A percentile compares a stretch with the other conserved stretches of the same genome.
Conservation (phyloP, 2,888 invertebrate species). For the Malthinus seriepunctatus region DNA sequence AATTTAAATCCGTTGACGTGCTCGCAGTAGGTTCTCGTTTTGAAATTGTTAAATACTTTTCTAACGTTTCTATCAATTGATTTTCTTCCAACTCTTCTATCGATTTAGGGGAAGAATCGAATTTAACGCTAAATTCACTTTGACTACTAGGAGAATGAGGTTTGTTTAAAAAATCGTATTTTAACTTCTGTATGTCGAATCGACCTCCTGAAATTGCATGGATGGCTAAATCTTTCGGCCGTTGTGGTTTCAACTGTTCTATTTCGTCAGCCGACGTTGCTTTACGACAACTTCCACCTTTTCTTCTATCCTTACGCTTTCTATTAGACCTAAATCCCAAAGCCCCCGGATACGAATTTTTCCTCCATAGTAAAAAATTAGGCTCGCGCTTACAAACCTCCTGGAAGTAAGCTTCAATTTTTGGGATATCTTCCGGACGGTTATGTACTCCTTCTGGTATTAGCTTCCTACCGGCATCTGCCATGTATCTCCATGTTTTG, state of each 20-base stretch:
- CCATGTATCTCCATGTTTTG: slow-evolving; percentile 91
- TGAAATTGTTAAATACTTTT: slow-evolving; percentile 66
- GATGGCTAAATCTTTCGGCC: slow-evolving; percentile 50
- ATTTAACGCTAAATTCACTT: slow-evolving; percentile 25
- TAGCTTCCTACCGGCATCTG: slow-evolving; percentile 84
- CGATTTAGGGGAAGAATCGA: slow-evolving; percentile 35
- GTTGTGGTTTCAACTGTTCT: slow-evolving; percentile 58
- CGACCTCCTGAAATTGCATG: slow-evolving; percentile 60
- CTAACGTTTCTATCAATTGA: slow-evolving; percentile 66
- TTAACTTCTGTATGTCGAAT: slow-evolving; percentile 70
- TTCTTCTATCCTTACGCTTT: slow-evolving; percentile 60
- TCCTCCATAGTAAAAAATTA: slow-evolving; percentile 79
- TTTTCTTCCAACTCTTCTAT: slow-evolving; percentile 59
- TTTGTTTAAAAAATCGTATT: slow-evolving; percentile 67
- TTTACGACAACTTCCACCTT: slow-evolving; percentile 70
- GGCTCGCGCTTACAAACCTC: slow-evolving; percentile 79
- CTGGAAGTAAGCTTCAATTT: slow-evolving; percentile 83
- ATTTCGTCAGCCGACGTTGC: slow-evolving; percentile 70
- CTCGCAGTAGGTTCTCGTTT: slow-evolving; percentile 37
- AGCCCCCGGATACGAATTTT: slow-evolving; percentile 80
- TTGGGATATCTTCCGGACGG: slow-evolving; percentile 74
- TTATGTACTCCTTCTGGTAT: slow-evolving; percentile 81
- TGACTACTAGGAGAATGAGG: slow-evolving; percentile 46
- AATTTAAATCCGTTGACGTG: slow-evolving; percentile 52
- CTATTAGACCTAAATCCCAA: slow-evolving; percentile 61